A percentile compares a stretch with the other conserved stretches of the same genome.
Conservation (phyloP, 1,140 invertebrate species). For the Nixonia krombeini region DNA sequence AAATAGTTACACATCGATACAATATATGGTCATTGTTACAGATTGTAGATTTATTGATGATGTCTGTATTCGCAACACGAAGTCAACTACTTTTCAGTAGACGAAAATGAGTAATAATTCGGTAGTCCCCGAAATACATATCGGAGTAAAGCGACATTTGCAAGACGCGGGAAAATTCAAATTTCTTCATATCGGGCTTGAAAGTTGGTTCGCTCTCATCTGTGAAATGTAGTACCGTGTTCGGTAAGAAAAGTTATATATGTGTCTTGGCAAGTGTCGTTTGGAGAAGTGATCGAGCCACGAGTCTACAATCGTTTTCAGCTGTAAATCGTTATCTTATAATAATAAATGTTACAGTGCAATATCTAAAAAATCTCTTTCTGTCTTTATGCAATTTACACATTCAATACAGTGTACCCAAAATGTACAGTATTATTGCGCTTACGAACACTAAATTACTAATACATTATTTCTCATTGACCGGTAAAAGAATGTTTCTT, state of each 20-base stretch:
- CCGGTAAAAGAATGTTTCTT: conserved; percentile 53
- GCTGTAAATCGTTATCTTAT: conserved; percentile 56
- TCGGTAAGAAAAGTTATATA: too few species aligned
- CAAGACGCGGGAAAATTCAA: not conserved
- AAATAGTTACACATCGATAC: not conserved
- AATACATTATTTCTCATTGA: conserved; percentile 42
- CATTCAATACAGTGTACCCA: conserved; percentile 65
- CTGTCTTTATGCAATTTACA: conserved; percentile 65
- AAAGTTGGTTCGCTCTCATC: too few species aligned
- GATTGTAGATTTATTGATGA: too few species aligned
- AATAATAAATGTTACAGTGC: conserved; percentile 69
- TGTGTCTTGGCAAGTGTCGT: not conserved
- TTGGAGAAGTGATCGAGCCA: conserved; percentile 27
- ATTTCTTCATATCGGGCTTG: not conserved
- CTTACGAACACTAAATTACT: conserved; percentile 65
- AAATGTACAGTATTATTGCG: conserved; percentile 69
- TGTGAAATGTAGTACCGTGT: too few species aligned
- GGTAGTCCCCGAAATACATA: not conserved
- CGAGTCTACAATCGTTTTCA: conserved; percentile 47
- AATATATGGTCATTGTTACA: too few species aligned
- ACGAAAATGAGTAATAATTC: not conserved
- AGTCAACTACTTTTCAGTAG: not conserved
- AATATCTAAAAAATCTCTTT: conserved; percentile 70
- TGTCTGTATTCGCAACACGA: too few species aligned
- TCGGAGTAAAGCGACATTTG: not conserved